phyloP scores from a whole-genome alignment of 1,140 invertebrate species.

The Ridgeia piscesae region DNA sequence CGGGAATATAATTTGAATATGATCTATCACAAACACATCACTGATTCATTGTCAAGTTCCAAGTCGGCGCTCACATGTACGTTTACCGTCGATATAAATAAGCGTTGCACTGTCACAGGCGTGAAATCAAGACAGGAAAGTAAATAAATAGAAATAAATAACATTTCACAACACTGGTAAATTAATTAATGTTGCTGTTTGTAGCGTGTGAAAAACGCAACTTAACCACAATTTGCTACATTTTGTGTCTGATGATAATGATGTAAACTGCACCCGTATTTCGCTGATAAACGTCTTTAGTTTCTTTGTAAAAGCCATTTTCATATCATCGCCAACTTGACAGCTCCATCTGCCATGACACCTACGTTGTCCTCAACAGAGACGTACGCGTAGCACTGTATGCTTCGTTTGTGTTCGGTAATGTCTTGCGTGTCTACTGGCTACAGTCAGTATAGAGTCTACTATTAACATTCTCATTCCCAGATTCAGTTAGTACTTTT shows the following conservation, averaged over 20 bases:
- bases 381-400: background rate
- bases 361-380: background rate
- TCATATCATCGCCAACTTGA: background rate
- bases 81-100: background rate
- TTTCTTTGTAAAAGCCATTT: slow-evolving; percentile 23
- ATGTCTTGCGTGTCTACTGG: background rate
- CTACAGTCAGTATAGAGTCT: no score
- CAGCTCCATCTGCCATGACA: background rate
- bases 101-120: background rate
- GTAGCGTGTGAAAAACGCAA: background rate
- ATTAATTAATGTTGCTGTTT: background rate
- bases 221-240: background rate
- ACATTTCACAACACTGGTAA: background rate
- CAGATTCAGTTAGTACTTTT: no score
- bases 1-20: background rate
- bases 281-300: slow-evolving; percentile 9
- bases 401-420: background rate
- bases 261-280: background rate
- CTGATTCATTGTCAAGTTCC: background rate
- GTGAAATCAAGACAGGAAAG: background rate
- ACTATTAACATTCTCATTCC: no score
- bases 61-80: background rate
- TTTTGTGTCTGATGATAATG: background rate
- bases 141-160: background rate
- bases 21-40: background rate